Conservation (phyloP, 2,888 invertebrate genomes). For the Diploptera punctata region DNA sequence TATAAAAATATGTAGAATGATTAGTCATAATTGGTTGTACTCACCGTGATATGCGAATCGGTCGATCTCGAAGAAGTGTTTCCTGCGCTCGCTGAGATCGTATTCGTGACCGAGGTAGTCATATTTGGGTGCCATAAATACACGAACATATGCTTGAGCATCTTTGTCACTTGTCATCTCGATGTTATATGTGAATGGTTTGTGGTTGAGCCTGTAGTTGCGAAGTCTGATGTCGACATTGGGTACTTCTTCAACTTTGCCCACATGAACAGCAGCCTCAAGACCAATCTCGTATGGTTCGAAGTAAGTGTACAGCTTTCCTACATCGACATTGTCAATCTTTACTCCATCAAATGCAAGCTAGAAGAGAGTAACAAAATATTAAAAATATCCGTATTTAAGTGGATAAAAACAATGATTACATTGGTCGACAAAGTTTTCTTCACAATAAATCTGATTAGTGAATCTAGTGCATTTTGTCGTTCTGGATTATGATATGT, state of each 20-base stretch:
- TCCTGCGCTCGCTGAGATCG: conserved; percentile 64
- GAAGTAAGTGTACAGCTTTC: conserved; percentile 72
- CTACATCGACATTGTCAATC: conserved; percentile 66
- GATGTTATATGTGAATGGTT: conserved; percentile 65
- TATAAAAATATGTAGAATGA: too few species aligned
- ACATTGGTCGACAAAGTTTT: too few species aligned
- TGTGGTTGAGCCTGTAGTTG: conserved; percentile 69
- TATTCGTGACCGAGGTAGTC: conserved; percentile 63
- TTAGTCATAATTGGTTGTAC: too few species aligned
- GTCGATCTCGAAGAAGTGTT: conserved; percentile 70
- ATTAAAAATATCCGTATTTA: not conserved
- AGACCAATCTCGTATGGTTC: conserved; percentile 71
- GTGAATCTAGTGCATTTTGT: too few species aligned
- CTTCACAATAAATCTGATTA: too few species aligned
- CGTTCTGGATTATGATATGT: too few species aligned
- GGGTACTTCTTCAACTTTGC: conserved; percentile 54
- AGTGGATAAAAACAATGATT: not conserved
- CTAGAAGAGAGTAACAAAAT: conserved; percentile 38
- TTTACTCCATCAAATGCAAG: conserved; percentile 68
- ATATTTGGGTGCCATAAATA: conserved; percentile 73
- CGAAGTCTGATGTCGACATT: conserved; percentile 55
- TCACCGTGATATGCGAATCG: conserved; percentile 62
- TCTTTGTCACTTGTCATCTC: conserved; percentile 64
- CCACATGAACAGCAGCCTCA: conserved; percentile 63
- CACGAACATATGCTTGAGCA: conserved; percentile 67